Evolutionary conservation across 2,888 invertebrate species (phyloP).

Genomic region (Deroplatys truncata): DNA sequence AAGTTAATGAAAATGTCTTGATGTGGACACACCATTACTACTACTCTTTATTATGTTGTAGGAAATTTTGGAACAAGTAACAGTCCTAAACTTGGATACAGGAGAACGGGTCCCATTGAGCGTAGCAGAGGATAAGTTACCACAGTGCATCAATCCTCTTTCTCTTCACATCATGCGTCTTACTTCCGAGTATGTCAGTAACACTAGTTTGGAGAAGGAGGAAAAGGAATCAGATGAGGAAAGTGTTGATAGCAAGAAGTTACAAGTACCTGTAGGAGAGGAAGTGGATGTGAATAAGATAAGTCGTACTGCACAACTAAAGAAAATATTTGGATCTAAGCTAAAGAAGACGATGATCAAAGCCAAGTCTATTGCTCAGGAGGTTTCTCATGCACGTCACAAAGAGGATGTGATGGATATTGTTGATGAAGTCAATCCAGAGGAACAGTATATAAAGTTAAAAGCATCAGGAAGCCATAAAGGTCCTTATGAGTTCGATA

Average conservation of each 20-base stretch:
- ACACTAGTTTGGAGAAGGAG: constrained; percentile 53
- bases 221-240: constrained; percentile 76
- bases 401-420: constrained; percentile 84
- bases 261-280: constrained; percentile 51
- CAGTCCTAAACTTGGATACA: constrained; percentile 55
- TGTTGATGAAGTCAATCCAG: constrained; percentile 67
- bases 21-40: too few species aligned
- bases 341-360: constrained; percentile 89
- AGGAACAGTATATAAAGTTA: constrained; percentile 74
- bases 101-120: constrained; percentile 93
- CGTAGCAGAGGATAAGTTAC: constrained; percentile 89
- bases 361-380: constrained; percentile 84
- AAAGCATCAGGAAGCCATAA: constrained; percentile 95
- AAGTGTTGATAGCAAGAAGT: constrained; percentile 62
- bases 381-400: constrained; percentile 75
- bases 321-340: constrained; percentile 80
- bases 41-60: constrained; percentile 35
- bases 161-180: constrained; percentile 91
- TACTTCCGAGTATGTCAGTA: constrained; percentile 84
- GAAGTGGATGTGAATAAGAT: constrained; percentile 49
- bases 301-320: constrained; percentile 53
- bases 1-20: too few species aligned
- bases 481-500: constrained; percentile 94
- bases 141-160: constrained; percentile 88
- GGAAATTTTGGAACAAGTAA: constrained; percentile 89